Base-by-base conservation (phyloP, 2,113 vertebrate species). In the Prunella fulvescens region DNA sequence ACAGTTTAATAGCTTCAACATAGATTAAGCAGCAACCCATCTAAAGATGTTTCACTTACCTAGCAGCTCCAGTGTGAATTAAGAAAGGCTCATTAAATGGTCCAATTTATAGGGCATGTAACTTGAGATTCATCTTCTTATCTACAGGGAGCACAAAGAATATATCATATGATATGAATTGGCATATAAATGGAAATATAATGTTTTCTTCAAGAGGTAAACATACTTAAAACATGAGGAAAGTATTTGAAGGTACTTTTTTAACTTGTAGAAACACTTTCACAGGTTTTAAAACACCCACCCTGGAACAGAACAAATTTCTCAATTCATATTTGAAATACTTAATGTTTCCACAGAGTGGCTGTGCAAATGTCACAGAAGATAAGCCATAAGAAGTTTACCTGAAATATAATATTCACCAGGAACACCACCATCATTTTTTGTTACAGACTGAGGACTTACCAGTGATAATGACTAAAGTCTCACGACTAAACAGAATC, bases 51-150 rank as follows among this genome's bases (percentile, higher is more conserved):
- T 67, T 40, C 56, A 60, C 88, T 94, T 91, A 93, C 94, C 94
- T 48, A 20, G 35, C 19, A 66, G 79, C 29, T 90, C 44, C 60
- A 37, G 31, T 29, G 33, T 15, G 72, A 81, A 62, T 26, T 71
- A 67, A 70, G 50, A 57, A 25, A 69, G 45, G 26, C 56, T 74
- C 28, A 20, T 51, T 39, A 44, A 77, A 37, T 24, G 37, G 65
- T 35, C 51, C 76, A 67, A 93, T 92, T 93, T 96, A 96, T 95
- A 95, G 39, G 56, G 39, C 8, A 29, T 24, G 94, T 84, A 92
- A 95, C 9, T 64, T 67, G 94, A 88, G 86, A 88, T 66, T 47
- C 6, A 26, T 45, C 60, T 33, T 62, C 45, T 71, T 50, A 62
- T 5, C 29, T 56, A 40, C 23, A 72, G 54, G 28, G 71, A 85